phyloP scores from a whole-genome alignment of 2,113 vertebrate species.

The Trachemys scripta region DNA sequence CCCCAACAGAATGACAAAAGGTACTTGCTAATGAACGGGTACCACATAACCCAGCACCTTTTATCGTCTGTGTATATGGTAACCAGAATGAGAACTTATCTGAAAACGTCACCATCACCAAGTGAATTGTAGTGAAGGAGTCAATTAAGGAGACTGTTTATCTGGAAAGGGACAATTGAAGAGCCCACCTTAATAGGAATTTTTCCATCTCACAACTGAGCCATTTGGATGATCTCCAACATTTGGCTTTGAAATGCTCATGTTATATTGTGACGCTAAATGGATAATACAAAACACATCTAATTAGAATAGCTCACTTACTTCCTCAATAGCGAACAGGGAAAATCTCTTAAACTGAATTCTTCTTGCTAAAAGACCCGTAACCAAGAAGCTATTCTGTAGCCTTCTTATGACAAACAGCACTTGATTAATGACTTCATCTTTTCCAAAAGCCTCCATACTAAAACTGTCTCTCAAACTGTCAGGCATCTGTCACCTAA shows the following conservation, averaged over 20 bases:
- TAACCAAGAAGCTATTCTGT: background rate
- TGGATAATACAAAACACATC: accelerated
- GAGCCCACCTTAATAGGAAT: background rate
- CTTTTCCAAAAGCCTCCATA: background rate
- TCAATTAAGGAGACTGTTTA: background rate
- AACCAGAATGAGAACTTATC: background rate
- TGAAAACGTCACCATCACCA: background rate
- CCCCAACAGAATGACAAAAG: background rate
- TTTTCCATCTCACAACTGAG: background rate
- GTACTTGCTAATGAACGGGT: background rate
- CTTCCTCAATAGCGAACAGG: too few relatives aligned
- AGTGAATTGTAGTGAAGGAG: background rate
- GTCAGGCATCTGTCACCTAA: background rate
- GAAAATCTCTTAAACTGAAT: background rate
- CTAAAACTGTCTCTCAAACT: background rate
- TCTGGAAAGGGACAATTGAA: background rate
- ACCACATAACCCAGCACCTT: background rate
- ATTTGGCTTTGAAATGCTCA: background rate
- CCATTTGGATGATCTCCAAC: accelerated
- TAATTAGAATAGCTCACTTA: background rate
- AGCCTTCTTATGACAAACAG: background rate
- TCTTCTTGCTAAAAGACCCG: accelerated
- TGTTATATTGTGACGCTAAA: background rate
- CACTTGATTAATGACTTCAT: background rate
- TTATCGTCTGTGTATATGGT: background rate